Base-by-base conservation (phyloP, 2,113 vertebrate species). In the Xenus cinereus region DNA sequence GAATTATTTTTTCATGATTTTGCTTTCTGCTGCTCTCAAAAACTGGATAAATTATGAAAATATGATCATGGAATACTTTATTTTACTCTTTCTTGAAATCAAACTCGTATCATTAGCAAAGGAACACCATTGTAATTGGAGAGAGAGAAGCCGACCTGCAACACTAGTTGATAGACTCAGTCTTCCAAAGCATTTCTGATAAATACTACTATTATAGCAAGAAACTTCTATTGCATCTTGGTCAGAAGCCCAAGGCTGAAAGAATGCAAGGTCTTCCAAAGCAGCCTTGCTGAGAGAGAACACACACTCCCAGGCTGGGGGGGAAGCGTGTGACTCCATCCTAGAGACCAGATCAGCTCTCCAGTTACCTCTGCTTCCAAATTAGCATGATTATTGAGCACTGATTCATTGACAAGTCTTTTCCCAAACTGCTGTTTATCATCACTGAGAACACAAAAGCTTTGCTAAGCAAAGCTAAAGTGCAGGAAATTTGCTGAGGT, bases 381-480 rank as follows among this genome's bases (percentile, higher is more conserved):
- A 18, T 35, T 9, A 54, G 41, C 51, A 10, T 71, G 54, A 60
- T 54, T 80, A 28, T 8, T 23, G 75, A 89, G 60, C 4, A 68
- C 56, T 86, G 85, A 91, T 78, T 95, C 96, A 94, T 37, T 80
- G 8, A 32, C 20, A 66, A 92, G 80, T 20, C 92, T 69, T 63
- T 30, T 81, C 90, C 73, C 60, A 93, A 96, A 87, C 73, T 89
- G 90, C 88, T 90, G 73, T 82, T 96, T 87, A 72, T 92, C 83
- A 76, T 74, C 2, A 7, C 64, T 30, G 69, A 66, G 92, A 95
- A 41, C 73, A 86, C 39, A 78, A 94, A 59, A 1, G 68, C 83
- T 91, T 87, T 41, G 5, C 79, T 90, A 73, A 90, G 96, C 93
- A 84, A 75, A 92, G 69, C 76, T 78, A 0, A 78, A 80, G 53